Conservation (phyloP, 2,113 vertebrate genomes). For the Gavialis gangeticus region DNA sequence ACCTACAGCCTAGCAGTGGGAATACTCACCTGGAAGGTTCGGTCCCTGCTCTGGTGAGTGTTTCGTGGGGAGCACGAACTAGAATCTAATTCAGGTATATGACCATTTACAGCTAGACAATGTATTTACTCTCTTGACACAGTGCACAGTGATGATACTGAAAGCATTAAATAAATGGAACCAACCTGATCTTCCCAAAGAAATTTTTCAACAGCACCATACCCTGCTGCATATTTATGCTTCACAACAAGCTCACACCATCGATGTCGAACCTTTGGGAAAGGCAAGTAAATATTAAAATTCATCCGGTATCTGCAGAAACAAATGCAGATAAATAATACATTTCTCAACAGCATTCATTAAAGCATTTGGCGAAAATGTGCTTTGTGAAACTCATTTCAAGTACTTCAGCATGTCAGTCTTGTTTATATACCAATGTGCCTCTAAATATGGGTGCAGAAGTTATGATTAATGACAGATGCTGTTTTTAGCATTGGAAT, state of each 20-base stretch:
- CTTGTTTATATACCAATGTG: background rate
- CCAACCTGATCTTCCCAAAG: constrained; percentile 91
- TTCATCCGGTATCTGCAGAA: background rate
- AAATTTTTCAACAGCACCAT: constrained; percentile 87
- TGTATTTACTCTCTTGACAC: background rate
- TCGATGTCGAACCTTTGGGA: constrained; percentile 89
- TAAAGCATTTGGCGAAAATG: too few relatives aligned
- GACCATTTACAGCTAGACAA: background rate
- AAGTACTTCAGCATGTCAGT: background rate
- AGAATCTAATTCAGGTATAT: background rate
- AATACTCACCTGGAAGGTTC: too few relatives aligned
- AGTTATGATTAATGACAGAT: background rate
- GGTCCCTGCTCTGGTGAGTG: background rate
- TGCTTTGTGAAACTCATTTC: background rate
- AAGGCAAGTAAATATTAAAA: background rate
- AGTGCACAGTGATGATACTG: background rate
- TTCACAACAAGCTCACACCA: constrained; percentile 97
- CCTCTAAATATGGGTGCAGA: background rate
- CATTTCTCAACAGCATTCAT: background rate
- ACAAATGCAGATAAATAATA: background rate
- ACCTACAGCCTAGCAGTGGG: too few relatives aligned
- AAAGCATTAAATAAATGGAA: background rate
- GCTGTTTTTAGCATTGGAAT: background rate
- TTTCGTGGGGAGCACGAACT: background rate
- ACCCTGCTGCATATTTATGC: constrained; percentile 82